Base-by-base conservation (phyloP, 92 coral and sea anemone species). In the Epizoanthus illoricatus region DNA sequence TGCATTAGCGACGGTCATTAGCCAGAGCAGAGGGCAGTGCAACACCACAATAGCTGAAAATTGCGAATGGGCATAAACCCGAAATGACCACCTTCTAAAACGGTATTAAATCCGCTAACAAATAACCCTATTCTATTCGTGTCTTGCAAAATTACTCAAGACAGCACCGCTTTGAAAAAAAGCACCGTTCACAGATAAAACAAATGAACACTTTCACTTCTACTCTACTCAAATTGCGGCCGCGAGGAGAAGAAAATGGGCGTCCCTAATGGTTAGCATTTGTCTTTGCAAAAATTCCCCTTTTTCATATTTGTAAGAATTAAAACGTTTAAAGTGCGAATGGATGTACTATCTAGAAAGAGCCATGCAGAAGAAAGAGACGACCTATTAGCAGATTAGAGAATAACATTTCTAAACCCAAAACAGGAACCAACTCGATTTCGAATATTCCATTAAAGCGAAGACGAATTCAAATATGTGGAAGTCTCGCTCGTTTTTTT, bases 1-100 rank as follows among this genome's bases (percentile, higher is more conserved):
- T 45, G 42, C 82, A 64, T 78, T 78, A 78, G 40, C 42, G 82
- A 17, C 41, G 54, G 58, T 78, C 82, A 63, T 78, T 78, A 78
- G 16, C 33, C 4, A 7, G 10, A 78, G 18, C 82, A 63, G 66
- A 61, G 82, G 41, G 28, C 8, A 59, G 59, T 65, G 43, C 21
- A 56, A 7, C 2, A 39, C 42, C 49, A 19, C 16, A 78, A 63
- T 78, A 16, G 71, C 45, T 36, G 24, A 56, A 56, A 62, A 76
- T 20, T 1, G 41, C 70, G 10, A 76, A 40, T 78, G 21, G 57
- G 42, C 60, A 62, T 43, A 54, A 78, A 62, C 52, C 20, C 59
- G 58, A 76, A 76, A 76, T 76, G 81, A 62, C 81, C 69, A 78
- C 49, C 57, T 69, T 52, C 54, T 24, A 61, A 76, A 62, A 62